Conservation (phyloP, 1,140 invertebrate species). For the Frieseomelitta varia region DNA sequence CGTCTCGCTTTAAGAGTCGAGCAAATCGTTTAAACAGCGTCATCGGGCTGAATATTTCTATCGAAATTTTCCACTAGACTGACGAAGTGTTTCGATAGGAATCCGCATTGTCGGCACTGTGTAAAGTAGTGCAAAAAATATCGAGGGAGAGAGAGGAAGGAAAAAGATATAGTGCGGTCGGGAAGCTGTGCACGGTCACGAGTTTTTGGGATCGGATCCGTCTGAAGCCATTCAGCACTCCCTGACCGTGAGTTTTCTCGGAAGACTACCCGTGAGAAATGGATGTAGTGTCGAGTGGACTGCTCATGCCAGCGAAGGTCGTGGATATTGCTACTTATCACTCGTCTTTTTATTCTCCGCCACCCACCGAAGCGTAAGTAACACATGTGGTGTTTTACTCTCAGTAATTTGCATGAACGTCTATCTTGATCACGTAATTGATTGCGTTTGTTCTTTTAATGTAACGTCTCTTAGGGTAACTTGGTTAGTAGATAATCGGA, state of each 20-base stretch:
- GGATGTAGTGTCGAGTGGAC: constrained; percentile 71
- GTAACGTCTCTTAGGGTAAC: background rate
- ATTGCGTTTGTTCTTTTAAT: background rate
- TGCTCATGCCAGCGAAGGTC: constrained; percentile 73
- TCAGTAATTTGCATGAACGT: background rate
- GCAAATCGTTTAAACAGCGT: background rate
- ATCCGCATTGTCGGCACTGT: background rate
- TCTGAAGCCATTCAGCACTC: background rate
- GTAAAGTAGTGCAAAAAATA: background rate
- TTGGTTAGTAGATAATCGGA: no score
- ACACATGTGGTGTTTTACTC: background rate
- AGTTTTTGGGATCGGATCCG: background rate
- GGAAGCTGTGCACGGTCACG: background rate
- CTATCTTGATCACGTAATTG: background rate
- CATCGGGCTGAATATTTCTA: background rate
- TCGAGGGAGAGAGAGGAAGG: background rate
- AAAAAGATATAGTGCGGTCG: background rate
- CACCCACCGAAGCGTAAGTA: constrained; percentile 81
- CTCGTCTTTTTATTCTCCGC: constrained; percentile 80
- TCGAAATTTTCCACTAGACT: background rate
- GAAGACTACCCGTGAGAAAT: constrained; percentile 61
- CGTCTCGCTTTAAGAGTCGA: background rate
- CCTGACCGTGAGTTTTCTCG: constrained; percentile 25
- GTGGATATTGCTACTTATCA: constrained; percentile 76
- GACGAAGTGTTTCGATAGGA: background rate